Evolutionary conservation across 2,888 invertebrate genomes (phyloP).

Genomic region (Machimus rusticus): DNA sequence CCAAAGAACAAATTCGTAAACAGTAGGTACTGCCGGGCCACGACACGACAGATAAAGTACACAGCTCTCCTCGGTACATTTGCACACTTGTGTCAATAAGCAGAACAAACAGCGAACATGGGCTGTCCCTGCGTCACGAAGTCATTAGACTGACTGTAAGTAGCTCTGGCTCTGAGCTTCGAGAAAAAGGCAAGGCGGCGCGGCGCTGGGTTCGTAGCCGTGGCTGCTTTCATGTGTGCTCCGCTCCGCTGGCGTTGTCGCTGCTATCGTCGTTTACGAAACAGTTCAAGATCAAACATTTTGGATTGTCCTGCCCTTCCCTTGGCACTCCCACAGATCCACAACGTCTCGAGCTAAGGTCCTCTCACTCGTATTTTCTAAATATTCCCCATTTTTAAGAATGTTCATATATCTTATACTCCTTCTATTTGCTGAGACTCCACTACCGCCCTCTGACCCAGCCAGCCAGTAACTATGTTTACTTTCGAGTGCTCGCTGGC

Average conservation of each 20-base stretch:
- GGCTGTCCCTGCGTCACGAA: neutral
- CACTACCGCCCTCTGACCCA: neutral
- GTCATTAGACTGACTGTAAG: neutral
- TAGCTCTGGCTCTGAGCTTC: neutral
- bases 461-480: neutral
- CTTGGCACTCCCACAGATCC: neutral
- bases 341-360: neutral
- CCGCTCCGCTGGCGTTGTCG: neutral
- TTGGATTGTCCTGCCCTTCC: neutral
- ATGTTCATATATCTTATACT: neutral
- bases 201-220: neutral
- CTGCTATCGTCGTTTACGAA: neutral
- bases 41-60: neutral
- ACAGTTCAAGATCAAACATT: neutral
- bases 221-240: neutral
- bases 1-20: neutral
- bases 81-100: constrained; percentile 13
- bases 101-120: neutral
- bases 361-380: neutral
- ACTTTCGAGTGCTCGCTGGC: neutral
- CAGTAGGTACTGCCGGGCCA: neutral
- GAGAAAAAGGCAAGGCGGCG: neutral
- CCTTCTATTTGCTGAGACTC: neutral
- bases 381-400: neutral
- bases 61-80: neutral